These are phyloP conservation scores for Diaprepes abbreviatus DNA, from an alignment of 2,888 invertebrate genomes.

Conservation along the genomic window DNA sequence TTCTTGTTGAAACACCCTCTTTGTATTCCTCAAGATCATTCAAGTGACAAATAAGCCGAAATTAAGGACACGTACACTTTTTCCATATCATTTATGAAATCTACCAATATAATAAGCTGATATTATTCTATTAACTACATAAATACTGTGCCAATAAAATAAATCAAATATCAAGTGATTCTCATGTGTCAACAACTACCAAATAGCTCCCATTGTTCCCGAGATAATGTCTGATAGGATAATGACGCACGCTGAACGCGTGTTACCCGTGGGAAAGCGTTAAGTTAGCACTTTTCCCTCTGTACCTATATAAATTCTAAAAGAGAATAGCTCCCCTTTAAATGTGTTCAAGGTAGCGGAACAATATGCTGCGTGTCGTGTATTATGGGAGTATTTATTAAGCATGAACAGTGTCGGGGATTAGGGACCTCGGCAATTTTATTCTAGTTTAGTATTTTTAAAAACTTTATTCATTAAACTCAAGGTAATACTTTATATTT, in stretches of 20 bases:
- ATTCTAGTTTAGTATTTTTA: too few species aligned
- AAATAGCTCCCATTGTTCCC: constrained; percentile 16
- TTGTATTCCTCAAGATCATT: too few species aligned
- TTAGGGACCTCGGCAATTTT: too few species aligned
- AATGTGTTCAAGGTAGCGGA: constrained; percentile 39
- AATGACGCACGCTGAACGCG: constrained; percentile 55
- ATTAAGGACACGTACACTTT: too few species aligned
- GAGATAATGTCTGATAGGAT: constrained; percentile 27
- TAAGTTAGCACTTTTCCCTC: constrained; percentile 21
- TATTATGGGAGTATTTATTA: constrained; percentile 33
- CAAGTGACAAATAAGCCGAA: too few species aligned
- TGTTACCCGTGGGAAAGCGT: constrained; percentile 57
- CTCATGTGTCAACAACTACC: constrained; percentile 8
- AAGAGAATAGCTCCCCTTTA: constrained; percentile 17
- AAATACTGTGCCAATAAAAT: background rate
- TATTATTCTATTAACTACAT: background rate
- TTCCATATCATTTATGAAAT: too few species aligned
- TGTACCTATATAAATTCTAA: constrained; percentile 12
- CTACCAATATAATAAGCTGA: too few species aligned
- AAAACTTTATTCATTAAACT: too few species aligned
- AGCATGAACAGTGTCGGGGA: constrained; percentile 21
- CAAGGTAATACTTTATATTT: too few species aligned
- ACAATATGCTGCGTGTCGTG: constrained; percentile 48
- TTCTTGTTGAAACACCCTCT: too few species aligned
- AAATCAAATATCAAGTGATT: constrained; percentile 21